Percentiles rank a stretch among this genome's conserved stretches.
Conservation (phyloP, 1,140 invertebrate species). For the Mya arenaria region DNA sequence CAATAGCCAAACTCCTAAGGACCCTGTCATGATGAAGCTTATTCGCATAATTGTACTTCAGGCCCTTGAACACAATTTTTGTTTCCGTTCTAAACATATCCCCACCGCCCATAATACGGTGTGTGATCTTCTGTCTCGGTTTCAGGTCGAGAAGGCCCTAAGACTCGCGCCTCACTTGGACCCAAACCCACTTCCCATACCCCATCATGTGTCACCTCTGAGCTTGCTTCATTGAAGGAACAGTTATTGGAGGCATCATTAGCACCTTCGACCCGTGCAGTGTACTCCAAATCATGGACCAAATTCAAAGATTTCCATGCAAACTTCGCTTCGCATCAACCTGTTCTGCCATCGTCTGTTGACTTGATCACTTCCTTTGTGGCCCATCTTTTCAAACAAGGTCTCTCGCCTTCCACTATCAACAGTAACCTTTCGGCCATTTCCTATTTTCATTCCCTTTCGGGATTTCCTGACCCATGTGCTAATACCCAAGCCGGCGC, state of each 20-base stretch:
- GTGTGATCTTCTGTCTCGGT: neutral
- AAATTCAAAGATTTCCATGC: no score
- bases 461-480: neutral
- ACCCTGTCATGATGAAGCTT: neutral
- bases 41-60: neutral
- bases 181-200: neutral
- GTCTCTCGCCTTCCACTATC: neutral
- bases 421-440: conserved; percentile 11
- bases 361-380: neutral
- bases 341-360: neutral
- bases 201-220: neutral
- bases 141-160: neutral
- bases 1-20: conserved; percentile 22
- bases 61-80: conserved; percentile 16
- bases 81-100: neutral
- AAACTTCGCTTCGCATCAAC: neutral
- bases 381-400: neutral
- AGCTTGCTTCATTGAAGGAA: neutral
- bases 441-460: neutral
- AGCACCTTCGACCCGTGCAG: no score
- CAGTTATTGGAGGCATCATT: neutral
- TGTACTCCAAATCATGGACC: no score
- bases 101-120: neutral
- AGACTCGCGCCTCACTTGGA: neutral
- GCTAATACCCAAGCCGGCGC: neutral